Conservation (phyloP, 30 jellyfish, hydroid and myxozoan species). For the Pseudorhiza aurosa region DNA sequence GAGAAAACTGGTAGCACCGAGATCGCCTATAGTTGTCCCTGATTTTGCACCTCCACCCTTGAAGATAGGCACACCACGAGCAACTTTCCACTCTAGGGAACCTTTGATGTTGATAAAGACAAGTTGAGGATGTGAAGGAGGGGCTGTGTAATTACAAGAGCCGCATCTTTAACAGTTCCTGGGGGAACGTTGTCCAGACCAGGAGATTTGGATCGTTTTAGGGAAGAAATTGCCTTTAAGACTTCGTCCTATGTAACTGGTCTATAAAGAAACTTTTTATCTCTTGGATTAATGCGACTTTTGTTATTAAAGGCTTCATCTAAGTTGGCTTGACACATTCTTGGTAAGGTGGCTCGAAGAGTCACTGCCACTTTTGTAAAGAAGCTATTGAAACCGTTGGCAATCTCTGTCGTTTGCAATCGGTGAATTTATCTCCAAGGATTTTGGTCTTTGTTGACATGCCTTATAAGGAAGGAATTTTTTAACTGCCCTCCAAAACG, state of each 20-base stretch:
- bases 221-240: conserved; percentile 37
- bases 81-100: conserved; percentile 51
- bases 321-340: conserved; percentile 47
- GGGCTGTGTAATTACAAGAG: conserved; percentile 49
- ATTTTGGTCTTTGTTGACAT: conserved; percentile 46
- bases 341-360: conserved; percentile 64
- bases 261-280: conserved; percentile 22
- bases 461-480: conserved; percentile 64
- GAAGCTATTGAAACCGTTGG: conserved; percentile 57
- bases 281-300: conserved; percentile 43
- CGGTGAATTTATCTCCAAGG: conserved; percentile 53
- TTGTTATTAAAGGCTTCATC: conserved; percentile 17
- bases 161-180: conserved; percentile 62
- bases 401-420: conserved; percentile 60
- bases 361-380: conserved; percentile 59
- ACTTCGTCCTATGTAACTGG: conserved; percentile 58
- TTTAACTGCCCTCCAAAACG: conserved; percentile 67
- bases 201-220: conserved; percentile 52
- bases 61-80: conserved; percentile 37
- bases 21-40: conserved; percentile 45
- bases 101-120: conserved; percentile 36
- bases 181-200: conserved; percentile 76
- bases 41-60: conserved; percentile 49
- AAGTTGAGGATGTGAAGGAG: conserved; percentile 53
- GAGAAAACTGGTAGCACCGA: conserved; percentile 57